Evolutionary conservation across 2,113 vertebrate genomes (phyloP), one percentile per base, ranked within the genome.

Genomic region (Climacteris rufus): DNA sequence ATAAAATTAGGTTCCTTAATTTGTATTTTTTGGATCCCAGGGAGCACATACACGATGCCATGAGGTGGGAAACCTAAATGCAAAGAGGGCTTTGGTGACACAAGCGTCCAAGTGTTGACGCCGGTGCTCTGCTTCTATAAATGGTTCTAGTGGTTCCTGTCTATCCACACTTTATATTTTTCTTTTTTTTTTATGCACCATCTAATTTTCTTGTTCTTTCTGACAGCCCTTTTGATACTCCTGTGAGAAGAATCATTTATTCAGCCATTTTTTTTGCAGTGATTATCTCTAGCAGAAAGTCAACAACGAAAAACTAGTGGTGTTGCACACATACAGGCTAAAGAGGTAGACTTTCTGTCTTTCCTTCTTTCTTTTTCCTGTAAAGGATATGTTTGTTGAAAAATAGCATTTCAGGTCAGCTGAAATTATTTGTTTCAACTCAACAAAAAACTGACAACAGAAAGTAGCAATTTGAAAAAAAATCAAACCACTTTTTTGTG

Each of bases 71-170:
- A 89, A 52, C 30, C 53, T 30, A 4, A 40, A 45, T 33, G 22
- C 25, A 27, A 19, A 50, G 60, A 44, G n/a, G 18, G 49, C 4
- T n/a, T 52, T 30, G 60, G 56, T 11, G 56, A 33, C 0, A 0
- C 14, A 14, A 45, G 4, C 1, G 0, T 39, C 33, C 31, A 5
- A 37, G 30, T 22, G 25, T 33, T 54, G 52, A 25, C 0, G 2
- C 11, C 0, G 1, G 18, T 23, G 61, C 56, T 78, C 33, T 1
- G 6, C 60, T 79, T 59, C 86, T 85, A 2, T 27, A 45, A 50
- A 39, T 44, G 30, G 30, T 83, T 45, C 72, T 28, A 27, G 37
- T 42, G 37, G 7, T 61, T 87, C 76, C 44, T 44, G 40, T 42
- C 78, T 47, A 12, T 31, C 15, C 8, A 7, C 7, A 2, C 31